A percentile compares a stretch with the other conserved stretches of the same genome.
phyloP scores from a whole-genome alignment of 2,113 vertebrate species.

The Nibea coibor region DNA sequence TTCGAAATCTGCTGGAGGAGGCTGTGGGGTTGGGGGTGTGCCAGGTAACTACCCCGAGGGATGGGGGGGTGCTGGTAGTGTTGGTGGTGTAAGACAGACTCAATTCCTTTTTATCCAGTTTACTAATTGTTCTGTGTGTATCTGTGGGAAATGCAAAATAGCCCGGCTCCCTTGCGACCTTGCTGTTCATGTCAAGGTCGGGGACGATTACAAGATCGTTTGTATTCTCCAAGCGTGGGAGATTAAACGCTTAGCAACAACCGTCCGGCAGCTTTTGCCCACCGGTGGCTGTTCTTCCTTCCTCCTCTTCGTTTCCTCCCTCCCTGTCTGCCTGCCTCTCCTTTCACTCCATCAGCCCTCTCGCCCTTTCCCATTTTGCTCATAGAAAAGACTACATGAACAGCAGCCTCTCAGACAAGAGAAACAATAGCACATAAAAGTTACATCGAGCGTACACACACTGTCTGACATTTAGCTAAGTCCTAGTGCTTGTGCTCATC shows the following conservation, averaged over 20 bases:
- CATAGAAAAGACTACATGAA: constrained; percentile 45
- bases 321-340: not conserved
- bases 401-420: constrained; percentile 33
- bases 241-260: constrained; percentile 82
- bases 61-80: not conserved
- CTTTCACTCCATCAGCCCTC: not conserved
- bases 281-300: constrained; percentile 35
- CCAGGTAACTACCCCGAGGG: constrained; percentile 61
- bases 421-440: constrained; percentile 50
- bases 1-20: constrained; percentile 71
- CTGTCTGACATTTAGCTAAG: constrained; percentile 70
- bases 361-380: constrained; percentile 32
- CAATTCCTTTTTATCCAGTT: constrained; percentile 70
- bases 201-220: constrained; percentile 81
- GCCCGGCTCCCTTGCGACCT: constrained; percentile 52
- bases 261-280: constrained; percentile 63
- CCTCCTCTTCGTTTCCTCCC: constrained; percentile 14
- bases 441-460: constrained; percentile 46
- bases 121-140: constrained; percentile 79
- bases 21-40: constrained; percentile 29
- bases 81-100: constrained; percentile 17
- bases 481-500: constrained; percentile 24
- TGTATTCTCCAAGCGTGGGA: constrained; percentile 78
- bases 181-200: constrained; percentile 78
- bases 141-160: constrained; percentile 73